Evolutionary conservation across 2,888 invertebrate species (phyloP).

Genomic region (Gonocerus acuteangulatus): DNA sequence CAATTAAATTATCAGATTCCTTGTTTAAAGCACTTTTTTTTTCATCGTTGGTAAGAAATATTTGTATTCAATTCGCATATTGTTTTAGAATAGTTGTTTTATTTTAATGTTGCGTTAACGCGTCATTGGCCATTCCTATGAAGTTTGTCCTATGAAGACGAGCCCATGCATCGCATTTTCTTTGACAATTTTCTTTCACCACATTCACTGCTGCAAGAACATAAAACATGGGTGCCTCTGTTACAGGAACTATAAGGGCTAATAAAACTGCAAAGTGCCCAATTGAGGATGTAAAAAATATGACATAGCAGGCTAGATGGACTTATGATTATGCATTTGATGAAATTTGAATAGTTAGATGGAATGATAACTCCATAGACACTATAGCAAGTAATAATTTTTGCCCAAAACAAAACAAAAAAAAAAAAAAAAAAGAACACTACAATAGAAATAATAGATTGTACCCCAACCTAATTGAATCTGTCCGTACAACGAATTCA

Average conservation of each 20-base stretch:
- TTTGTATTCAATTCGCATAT: too few relatives aligned
- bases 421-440: conserved; percentile 14
- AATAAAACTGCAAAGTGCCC: not conserved
- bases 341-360: conserved; percentile 10
- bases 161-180: conserved; percentile 4
- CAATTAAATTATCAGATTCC: too few relatives aligned
- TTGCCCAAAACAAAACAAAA: too few relatives aligned
- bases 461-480: too few relatives aligned
- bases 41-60: too few relatives aligned
- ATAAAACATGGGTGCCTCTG: not conserved
- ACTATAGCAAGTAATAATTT: conserved; percentile 15
- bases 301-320: conserved; percentile 5
- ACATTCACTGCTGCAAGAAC: not conserved
- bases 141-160: too few relatives aligned
- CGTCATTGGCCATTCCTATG: too few relatives aligned
- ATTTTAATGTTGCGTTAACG: too few relatives aligned
- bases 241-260: not conserved
- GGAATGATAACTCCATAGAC: conserved; percentile 26
- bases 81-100: too few relatives aligned
- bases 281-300: conserved; percentile 7
- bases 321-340: not conserved
- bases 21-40: too few relatives aligned
- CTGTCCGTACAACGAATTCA: too few relatives aligned
- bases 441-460: too few relatives aligned
- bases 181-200: conserved; percentile 4